These are phyloP conservation scores for Crotalus viridis DNA, from an alignment of 2,113 vertebrate species.

Conservation along the genomic window DNA sequence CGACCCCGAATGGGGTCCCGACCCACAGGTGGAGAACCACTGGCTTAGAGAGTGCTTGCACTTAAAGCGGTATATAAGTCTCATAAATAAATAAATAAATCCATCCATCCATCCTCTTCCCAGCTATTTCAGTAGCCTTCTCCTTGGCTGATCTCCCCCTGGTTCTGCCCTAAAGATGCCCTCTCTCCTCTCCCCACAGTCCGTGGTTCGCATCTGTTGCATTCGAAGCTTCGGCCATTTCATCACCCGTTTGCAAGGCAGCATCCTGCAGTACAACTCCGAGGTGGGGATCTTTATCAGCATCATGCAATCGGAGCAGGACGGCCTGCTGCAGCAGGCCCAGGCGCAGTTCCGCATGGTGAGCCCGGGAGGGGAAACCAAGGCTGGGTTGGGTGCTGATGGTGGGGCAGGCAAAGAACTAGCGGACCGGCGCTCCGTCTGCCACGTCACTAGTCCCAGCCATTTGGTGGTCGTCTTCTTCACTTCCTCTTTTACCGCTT, in stretches of 20 bases:
- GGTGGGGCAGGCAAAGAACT: too few relatives aligned
- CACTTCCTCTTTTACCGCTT: not conserved
- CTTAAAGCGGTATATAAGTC: too few relatives aligned
- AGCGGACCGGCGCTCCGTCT: not conserved
- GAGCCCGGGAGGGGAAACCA: slow-evolving; percentile 49
- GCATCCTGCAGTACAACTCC: slow-evolving; percentile 91
- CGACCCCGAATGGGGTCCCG: too few relatives aligned
- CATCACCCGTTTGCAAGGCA: slow-evolving; percentile 87
- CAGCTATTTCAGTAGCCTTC: not conserved
- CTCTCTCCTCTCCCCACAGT: slow-evolving; percentile 64
- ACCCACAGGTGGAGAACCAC: too few relatives aligned
- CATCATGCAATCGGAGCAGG: slow-evolving; percentile 84
- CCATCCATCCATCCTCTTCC: not conserved
- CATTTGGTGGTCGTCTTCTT: not conserved
- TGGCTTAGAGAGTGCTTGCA: too few relatives aligned
- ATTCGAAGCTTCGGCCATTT: slow-evolving; percentile 97
- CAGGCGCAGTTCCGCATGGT: slow-evolving; percentile 98
- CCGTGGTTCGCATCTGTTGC: slow-evolving; percentile 85
- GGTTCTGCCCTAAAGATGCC: not conserved
- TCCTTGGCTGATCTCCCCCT: not conserved
- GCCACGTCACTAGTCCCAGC: not conserved
- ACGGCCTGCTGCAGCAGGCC: slow-evolving; percentile 87
- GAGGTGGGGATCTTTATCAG: slow-evolving; percentile 96
- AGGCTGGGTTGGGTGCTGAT: not conserved
- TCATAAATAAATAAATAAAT: not conserved